Conservation (phyloP, 2,888 invertebrate genomes). For the Spodoptera picta region DNA sequence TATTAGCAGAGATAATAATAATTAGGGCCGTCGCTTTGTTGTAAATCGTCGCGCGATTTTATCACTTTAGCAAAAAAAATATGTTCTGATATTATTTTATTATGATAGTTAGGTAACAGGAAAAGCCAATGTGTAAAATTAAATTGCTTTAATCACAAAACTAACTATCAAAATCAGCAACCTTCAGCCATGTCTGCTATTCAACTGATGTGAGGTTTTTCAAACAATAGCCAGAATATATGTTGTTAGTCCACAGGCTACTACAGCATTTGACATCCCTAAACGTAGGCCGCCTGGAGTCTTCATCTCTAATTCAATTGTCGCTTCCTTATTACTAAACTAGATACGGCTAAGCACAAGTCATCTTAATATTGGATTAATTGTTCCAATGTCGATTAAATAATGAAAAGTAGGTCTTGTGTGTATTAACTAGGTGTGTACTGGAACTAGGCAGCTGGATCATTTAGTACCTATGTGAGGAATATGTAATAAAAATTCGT, state of each 20-base stretch:
- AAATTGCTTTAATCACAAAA: too few relatives aligned
- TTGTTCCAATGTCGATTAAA: slow-evolving; percentile 36
- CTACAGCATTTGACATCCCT: slow-evolving; percentile 64
- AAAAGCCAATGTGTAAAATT: too few relatives aligned
- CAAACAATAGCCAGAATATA: too few relatives aligned
- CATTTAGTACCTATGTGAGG: too few relatives aligned
- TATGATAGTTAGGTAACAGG: too few relatives aligned
- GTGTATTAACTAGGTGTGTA: neutral
- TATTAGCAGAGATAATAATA: slow-evolving; percentile 79
- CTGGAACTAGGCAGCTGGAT: too few relatives aligned
- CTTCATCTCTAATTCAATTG: slow-evolving; percentile 78
- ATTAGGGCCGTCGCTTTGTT: slow-evolving; percentile 77
- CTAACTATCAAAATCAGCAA: too few relatives aligned
- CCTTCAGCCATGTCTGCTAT: too few relatives aligned
- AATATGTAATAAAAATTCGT: too few relatives aligned
- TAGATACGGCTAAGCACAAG: slow-evolving; percentile 46
- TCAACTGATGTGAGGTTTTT: too few relatives aligned
- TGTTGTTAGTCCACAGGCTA: too few relatives aligned
- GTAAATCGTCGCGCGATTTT: slow-evolving; percentile 25
- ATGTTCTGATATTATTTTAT: too few relatives aligned
- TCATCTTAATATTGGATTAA: slow-evolving; percentile 50
- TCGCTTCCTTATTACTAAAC: slow-evolving; percentile 78
- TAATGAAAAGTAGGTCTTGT: slow-evolving; percentile 18
- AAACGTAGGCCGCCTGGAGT: slow-evolving; percentile 59
- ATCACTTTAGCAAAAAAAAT: neutral